A percentile compares a stretch with the other conserved stretches of the same genome.
Conservation (phyloP, 2,888 invertebrate genomes). For the Ectemnius continuus region DNA sequence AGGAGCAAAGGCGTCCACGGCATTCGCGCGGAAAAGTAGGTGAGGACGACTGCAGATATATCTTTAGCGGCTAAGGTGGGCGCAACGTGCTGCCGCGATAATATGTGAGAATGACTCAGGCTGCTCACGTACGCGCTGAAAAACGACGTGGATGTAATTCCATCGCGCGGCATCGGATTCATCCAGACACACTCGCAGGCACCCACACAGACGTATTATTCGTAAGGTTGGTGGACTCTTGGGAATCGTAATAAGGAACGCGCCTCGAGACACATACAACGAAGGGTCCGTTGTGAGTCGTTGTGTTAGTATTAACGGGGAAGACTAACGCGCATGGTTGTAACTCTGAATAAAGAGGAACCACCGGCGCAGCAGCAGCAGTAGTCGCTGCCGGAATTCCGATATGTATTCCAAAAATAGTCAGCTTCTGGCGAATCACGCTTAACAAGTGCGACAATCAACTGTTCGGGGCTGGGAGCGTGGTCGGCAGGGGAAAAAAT, state of each 20-base stretch:
- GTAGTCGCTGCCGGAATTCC: too few species aligned
- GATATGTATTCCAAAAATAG: too few species aligned
- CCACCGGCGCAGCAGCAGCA: too few species aligned
- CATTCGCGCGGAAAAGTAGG: slow-evolving; percentile 6
- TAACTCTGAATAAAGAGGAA: too few species aligned
- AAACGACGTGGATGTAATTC: slow-evolving; percentile 49
- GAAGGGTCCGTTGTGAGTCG: neutral
- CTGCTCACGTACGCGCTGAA: slow-evolving; percentile 43
- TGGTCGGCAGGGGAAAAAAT: too few species aligned
- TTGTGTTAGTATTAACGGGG: slow-evolving; percentile 12
- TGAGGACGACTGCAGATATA: slow-evolving; percentile 4
- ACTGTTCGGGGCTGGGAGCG: too few species aligned
- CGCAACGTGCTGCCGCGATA: slow-evolving; percentile 22
- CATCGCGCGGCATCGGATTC: slow-evolving; percentile 51
- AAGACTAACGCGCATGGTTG: neutral
- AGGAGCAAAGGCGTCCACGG: neutral
- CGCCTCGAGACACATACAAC: slow-evolving; percentile 22
- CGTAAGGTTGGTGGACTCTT: slow-evolving; percentile 34
- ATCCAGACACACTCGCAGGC: slow-evolving; percentile 31
- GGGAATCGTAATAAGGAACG: slow-evolving; percentile 43
- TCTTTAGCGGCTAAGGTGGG: slow-evolving; percentile 7
- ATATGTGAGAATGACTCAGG: slow-evolving; percentile 46
- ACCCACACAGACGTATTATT: slow-evolving; percentile 29
- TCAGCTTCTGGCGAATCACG: too few species aligned
- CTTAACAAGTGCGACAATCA: too few species aligned